Conservation (phyloP, 1,140 invertebrate species). For the Sycophaga agraensis region DNA sequence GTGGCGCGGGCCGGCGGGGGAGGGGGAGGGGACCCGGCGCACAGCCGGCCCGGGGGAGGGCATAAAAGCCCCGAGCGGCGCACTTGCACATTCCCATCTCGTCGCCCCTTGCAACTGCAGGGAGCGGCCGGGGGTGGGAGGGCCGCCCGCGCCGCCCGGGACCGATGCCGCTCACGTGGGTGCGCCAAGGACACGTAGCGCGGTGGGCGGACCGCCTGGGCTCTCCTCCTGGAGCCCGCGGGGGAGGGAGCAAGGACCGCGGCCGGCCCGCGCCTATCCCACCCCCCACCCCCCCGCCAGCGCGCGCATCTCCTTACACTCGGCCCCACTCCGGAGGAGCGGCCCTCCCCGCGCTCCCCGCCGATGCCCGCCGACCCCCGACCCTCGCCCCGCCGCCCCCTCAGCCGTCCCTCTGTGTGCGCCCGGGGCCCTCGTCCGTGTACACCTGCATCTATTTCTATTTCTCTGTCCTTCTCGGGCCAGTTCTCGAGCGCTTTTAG, state of each 20-base stretch:
- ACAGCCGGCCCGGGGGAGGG: not conserved
- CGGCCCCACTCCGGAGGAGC: not conserved
- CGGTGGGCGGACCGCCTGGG: conserved; percentile 6
- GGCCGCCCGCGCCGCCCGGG: conserved; percentile 6
- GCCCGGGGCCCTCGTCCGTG: not conserved
- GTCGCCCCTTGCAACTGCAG: not conserved
- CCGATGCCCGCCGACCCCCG: too few species aligned
- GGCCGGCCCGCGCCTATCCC: too few species aligned
- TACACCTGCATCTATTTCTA: conserved; percentile 6
- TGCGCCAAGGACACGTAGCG: conserved; percentile 7
- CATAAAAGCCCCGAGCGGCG: conserved; percentile 1
- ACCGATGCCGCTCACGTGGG: conserved; percentile 17
- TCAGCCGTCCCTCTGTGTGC: not conserved
- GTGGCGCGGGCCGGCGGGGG: not conserved
- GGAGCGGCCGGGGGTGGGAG: not conserved
- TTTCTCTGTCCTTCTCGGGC: not conserved
- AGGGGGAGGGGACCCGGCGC: not conserved
- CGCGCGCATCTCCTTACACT: not conserved
- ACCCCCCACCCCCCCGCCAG: not conserved
- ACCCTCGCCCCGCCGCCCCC: not conserved
- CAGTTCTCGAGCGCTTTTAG: not conserved
- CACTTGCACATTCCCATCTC: conserved; percentile 22
- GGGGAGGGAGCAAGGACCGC: too few species aligned
- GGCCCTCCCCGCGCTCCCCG: too few species aligned
- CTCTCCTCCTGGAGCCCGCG: too few species aligned